Evolutionary conservation across 2,797 vertebrate species (phyloP).

Genomic region (Crenuchus spilurus): DNA sequence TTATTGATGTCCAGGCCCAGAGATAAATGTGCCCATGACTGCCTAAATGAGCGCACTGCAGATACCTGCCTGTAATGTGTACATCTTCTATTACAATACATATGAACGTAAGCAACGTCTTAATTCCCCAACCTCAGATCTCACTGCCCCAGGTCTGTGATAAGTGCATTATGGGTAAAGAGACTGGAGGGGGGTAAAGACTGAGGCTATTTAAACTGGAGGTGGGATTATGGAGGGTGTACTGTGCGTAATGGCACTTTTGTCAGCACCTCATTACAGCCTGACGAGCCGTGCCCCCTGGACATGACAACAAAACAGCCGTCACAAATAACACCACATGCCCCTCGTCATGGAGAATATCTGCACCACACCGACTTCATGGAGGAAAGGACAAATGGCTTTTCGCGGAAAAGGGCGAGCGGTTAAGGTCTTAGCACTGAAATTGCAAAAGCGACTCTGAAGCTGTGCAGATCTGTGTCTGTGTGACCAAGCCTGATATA

Average conservation of each 20-base stretch:
- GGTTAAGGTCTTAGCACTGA: background rate
- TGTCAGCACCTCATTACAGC: slow-evolving; percentile 50
- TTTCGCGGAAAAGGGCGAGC: background rate
- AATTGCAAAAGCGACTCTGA: slow-evolving; percentile 11
- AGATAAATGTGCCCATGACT: slow-evolving; percentile 2
- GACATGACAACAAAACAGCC: slow-evolving; percentile 23
- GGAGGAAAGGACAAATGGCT: background rate
- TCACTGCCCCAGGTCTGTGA: background rate
- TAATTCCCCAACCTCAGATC: background rate
- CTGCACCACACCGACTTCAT: background rate
- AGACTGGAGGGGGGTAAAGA: slow-evolving; percentile 1
- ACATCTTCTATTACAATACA: too few species aligned
- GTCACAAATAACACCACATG: slow-evolving; percentile 18
- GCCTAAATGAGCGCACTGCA: too few species aligned
- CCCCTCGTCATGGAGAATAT: slow-evolving; percentile 25
- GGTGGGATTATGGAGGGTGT: slow-evolving; percentile 24
- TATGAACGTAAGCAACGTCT: too few species aligned
- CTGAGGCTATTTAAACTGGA: slow-evolving; percentile 23
- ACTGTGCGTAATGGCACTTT: slow-evolving; percentile 26
- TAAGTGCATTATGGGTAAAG: background rate
- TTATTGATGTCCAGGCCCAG: slow-evolving; percentile 6
- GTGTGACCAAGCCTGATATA: slow-evolving; percentile 22
- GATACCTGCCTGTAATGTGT: too few species aligned
- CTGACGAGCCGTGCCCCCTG: slow-evolving; percentile 24
- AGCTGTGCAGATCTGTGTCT: background rate